Percentiles rank a stretch among this genome's conserved stretches.
phyloP scores from a whole-genome alignment of 2,113 vertebrate genomes.

The Indicator indicator region DNA sequence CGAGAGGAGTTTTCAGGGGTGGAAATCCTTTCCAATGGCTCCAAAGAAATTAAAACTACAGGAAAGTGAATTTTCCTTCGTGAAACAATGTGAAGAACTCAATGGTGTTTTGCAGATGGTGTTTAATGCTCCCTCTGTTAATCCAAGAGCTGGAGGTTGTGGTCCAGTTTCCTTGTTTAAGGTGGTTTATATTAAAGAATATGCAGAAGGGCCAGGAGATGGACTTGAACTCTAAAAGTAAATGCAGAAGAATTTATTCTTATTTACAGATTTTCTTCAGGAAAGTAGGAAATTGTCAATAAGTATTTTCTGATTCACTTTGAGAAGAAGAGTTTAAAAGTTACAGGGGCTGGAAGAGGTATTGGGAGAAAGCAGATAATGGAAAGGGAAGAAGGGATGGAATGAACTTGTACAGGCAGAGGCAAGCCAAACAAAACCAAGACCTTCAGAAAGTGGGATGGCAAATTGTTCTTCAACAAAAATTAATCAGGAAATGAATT shows the following conservation, averaged over 20 bases:
- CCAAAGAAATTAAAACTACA: neutral
- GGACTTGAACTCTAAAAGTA: neutral
- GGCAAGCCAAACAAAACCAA: no score
- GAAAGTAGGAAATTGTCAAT: no score
- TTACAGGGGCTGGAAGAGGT: neutral
- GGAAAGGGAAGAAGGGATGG: no score
- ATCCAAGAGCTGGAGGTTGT: neutral
- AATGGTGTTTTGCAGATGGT: fast-evolving
- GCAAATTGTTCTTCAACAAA: neutral
- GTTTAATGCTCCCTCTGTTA: no score
- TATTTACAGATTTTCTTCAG: neutral
- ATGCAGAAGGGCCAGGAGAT: neutral
- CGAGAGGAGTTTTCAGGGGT: neutral
- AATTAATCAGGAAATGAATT: no score
- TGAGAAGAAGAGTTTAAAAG: neutral
- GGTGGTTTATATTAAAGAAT: neutral
- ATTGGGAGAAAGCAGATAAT: neutral
- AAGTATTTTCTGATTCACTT: neutral
- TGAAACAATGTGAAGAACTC: neutral
- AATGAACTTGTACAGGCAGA: no score
- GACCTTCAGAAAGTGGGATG: no score
- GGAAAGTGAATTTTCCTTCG: neutral
- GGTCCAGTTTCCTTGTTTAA: neutral
- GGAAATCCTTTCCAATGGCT: neutral
- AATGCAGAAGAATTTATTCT: fast-evolving